Conservation (phyloP, 1,140 invertebrate species). For the Archivesica marissinica region DNA sequence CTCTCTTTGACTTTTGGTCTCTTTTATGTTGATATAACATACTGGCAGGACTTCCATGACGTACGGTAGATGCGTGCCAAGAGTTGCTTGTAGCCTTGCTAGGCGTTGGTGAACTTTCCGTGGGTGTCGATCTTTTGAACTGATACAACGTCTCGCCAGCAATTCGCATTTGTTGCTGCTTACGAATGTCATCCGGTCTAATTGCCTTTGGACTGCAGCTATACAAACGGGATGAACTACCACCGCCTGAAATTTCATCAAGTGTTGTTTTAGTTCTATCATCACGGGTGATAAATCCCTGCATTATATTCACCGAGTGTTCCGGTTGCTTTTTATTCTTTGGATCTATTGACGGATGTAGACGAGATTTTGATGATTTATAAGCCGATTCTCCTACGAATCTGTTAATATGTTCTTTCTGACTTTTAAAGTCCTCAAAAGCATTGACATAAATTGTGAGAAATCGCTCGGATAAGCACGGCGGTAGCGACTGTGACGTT, state of each 20-base stretch:
- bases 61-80: background rate
- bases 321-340: constrained; percentile 64
- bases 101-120: constrained; percentile 17
- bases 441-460: constrained; percentile 36
- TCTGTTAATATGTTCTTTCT: constrained; percentile 51
- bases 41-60: constrained; percentile 49
- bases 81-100: constrained; percentile 8
- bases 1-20: constrained; percentile 37
- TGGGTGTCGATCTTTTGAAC: background rate
- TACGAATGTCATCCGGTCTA: constrained; percentile 60
- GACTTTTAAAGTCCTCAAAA: constrained; percentile 35
- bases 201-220: constrained; percentile 57
- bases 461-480: background rate
- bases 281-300: constrained; percentile 68
- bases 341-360: constrained; percentile 65
- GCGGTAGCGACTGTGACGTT: constrained; percentile 39
- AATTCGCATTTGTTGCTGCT: constrained; percentile 65
- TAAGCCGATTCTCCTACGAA: constrained; percentile 58
- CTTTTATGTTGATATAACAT: constrained; percentile 49
- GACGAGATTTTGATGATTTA: constrained; percentile 15
- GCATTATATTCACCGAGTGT: constrained; percentile 69
- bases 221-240: constrained; percentile 54
- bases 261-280: constrained; percentile 69
- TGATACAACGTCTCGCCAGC: constrained; percentile 61
- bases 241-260: constrained; percentile 67